Base-by-base conservation (phyloP, 2,888 invertebrate species). In the Athalia cordata region DNA sequence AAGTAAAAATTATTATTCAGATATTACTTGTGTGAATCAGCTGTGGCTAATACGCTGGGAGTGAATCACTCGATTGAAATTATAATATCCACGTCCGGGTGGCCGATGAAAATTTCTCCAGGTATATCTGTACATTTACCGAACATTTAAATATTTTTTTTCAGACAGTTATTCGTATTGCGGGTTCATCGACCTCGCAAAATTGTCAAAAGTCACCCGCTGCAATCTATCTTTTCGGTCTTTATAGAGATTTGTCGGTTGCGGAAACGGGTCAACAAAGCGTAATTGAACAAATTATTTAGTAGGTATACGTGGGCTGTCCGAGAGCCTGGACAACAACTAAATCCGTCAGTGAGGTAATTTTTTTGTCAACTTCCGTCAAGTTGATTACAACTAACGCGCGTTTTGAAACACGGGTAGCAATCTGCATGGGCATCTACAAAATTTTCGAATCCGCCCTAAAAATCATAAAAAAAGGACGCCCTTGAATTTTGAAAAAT, bases 51-150 rank as follows among this genome's bases (percentile, higher is more conserved):
- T 13, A n/a, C 72, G 59, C n/a, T 6, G 13, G n/a, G 49, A 57
- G 64, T 75, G 75, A 75, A 75, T 75, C 75, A 75, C 47, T 29
- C 75, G 50, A 75, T 75, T 62, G 61, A 75, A 75, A 75, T 75
- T 29, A 29, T 29, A 13, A 75, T 43, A 75, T 50, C 62, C 62
- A 62, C 43, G 52, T 75, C 43, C 8, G 49, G 59, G 11, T 59
- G 47, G 50, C 45, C 43, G 70, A 72, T 59, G 59, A 55, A 45
- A 5, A 29, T 4, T 47, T 11, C 11, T 55, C n/a, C n/a, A 11
- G n/a, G n/a, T 11, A 55, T 55, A 11, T 4, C 47, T 72, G 5
- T 6, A 11, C 29, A 13, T 75, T 50, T 50, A 13, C 43, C 43
- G 11, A n/a, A 67, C 13, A 47, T 47, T 67, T 6, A 11, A 50